These are phyloP conservation scores for Brachyhypopomus occidentalis DNA, from an alignment of 2,113 vertebrate genomes.

Conservation along the genomic window DNA sequence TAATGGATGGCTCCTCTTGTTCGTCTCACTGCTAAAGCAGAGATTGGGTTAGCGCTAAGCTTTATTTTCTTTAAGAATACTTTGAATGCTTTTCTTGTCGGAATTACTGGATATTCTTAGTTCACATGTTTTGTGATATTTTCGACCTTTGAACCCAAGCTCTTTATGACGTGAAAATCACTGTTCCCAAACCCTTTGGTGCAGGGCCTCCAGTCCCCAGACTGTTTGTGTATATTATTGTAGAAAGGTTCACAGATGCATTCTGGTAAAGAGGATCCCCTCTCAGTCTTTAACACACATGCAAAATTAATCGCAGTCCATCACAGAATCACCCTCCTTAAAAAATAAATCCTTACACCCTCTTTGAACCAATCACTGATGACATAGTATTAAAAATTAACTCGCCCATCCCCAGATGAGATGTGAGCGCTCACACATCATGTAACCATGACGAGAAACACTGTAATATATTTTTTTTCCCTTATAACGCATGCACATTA, in stretches of 20 bases:
- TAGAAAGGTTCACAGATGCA: slow-evolving; percentile 29
- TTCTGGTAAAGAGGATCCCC: slow-evolving; percentile 9
- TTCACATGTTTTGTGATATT: background rate
- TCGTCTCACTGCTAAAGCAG: slow-evolving; percentile 32
- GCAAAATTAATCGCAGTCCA: slow-evolving; percentile 42
- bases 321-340: slow-evolving; percentile 14
- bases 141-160: slow-evolving; percentile 20
- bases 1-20: slow-evolving; percentile 48
- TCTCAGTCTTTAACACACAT: slow-evolving; percentile 41
- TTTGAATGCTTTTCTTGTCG: slow-evolving; percentile 9
- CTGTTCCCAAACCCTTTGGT: background rate
- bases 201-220: background rate
- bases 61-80: slow-evolving; percentile 35
- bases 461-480: slow-evolving; percentile 56
- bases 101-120: slow-evolving; percentile 33
- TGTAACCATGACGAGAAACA: slow-evolving; percentile 54
- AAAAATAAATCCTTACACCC: slow-evolving; percentile 48
- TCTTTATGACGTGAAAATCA: background rate
- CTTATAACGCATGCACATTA: slow-evolving; percentile 46
- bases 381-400: slow-evolving; percentile 56
- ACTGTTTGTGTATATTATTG: slow-evolving; percentile 20
- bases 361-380: slow-evolving; percentile 50
- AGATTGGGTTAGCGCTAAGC: slow-evolving; percentile 38
- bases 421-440: slow-evolving; percentile 47
- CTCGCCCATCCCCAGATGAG: slow-evolving; percentile 41